These are phyloP conservation scores for Nannoperca obscura DNA, from an alignment of 2,797 vertebrate genomes.

Conservation along the genomic window DNA sequence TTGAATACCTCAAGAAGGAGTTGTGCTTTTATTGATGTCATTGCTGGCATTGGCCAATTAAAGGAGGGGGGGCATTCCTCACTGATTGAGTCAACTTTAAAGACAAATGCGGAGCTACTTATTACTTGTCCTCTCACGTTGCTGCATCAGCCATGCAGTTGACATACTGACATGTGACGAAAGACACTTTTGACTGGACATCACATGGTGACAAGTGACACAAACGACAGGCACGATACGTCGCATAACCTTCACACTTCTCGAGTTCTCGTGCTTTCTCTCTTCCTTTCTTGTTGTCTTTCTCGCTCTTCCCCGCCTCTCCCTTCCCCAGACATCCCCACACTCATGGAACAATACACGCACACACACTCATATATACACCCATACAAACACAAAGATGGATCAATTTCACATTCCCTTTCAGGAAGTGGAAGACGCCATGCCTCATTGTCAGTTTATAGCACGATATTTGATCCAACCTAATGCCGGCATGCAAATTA, in stretches of 20 bases:
- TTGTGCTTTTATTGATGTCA: constrained; percentile 14
- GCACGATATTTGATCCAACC: constrained; percentile 63
- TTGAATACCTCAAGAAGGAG: constrained; percentile 10
- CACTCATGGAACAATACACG: constrained; percentile 40
- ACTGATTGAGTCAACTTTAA: neutral
- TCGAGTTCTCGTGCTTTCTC: constrained; percentile 15
- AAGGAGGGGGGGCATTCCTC: constrained; percentile 13
- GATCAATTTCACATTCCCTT: constrained; percentile 77
- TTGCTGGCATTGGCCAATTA: constrained; percentile 25
- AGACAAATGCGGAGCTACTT: neutral
- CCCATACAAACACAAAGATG: constrained; percentile 66
- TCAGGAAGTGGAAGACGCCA: constrained; percentile 54
- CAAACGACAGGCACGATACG: neutral
- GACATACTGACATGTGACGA: constrained; percentile 13
- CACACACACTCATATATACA: constrained; percentile 51
- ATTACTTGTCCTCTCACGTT: constrained; percentile 10
- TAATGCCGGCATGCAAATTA: constrained; percentile 67
- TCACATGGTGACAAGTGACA: neutral
- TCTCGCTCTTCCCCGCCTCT: constrained; percentile 16
- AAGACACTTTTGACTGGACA: constrained; percentile 24
- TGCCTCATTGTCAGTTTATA: constrained; percentile 67
- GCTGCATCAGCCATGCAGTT: constrained; percentile 8
- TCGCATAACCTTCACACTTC: constrained; percentile 7
- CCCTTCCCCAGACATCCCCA: constrained; percentile 35
- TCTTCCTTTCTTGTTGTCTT: constrained; percentile 5